Percentiles rank a stretch among this genome's conserved stretches.
Conservation (phyloP, 2,113 vertebrate species). For the Elachura formosa region DNA sequence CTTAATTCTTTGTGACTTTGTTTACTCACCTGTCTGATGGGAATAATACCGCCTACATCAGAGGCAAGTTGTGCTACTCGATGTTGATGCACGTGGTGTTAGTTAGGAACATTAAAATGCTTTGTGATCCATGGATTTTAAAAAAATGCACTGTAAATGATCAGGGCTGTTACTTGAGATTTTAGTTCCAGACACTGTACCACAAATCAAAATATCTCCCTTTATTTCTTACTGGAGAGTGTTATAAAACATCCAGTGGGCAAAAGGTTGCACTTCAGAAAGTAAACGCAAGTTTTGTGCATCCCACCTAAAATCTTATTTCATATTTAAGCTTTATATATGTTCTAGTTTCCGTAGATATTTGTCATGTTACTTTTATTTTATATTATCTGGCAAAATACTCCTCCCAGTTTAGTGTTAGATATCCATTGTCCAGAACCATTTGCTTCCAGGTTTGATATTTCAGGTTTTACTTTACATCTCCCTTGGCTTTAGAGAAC, state of each 20-base stretch:
- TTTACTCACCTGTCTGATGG: conserved; percentile 59
- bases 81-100: conserved; percentile 41
- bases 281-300: neutral
- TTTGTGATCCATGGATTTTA: conserved; percentile 23
- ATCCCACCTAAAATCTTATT: neutral
- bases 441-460: neutral
- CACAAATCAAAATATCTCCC: conserved; percentile 17
- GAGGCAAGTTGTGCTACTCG: conserved; percentile 4
- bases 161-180: conserved; percentile 15
- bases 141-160: conserved; percentile 7
- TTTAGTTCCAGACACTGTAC: neutral
- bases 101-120: conserved; percentile 53
- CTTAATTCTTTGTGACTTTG: conserved; percentile 59
- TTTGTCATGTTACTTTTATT: neutral
- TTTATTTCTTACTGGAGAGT: conserved; percentile 12
- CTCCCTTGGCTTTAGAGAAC: neutral
- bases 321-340: neutral
- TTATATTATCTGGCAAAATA: neutral
- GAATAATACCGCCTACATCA: conserved; percentile 32
- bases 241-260: neutral
- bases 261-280: neutral
- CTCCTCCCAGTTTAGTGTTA: neutral
- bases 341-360: neutral
- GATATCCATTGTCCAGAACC: neutral
- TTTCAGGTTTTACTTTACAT: neutral